Percentiles rank a stretch among this genome's conserved stretches.
phyloP scores from a whole-genome alignment of 2,797 vertebrate genomes.

The Nyctalus aviator region DNA sequence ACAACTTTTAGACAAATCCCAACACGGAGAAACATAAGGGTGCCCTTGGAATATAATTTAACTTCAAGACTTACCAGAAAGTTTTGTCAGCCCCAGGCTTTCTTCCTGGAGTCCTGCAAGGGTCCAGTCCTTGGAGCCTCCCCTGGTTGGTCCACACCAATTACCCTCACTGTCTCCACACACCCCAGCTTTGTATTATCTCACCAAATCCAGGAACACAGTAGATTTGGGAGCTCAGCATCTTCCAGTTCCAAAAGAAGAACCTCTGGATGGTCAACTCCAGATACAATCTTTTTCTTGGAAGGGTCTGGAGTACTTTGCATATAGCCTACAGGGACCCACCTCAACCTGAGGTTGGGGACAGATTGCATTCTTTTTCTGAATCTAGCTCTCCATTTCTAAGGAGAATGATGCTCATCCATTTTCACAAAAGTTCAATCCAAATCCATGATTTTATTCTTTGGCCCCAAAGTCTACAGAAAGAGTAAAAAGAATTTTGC shows the following conservation, averaged over 20 bases:
- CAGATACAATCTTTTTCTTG: not conserved
- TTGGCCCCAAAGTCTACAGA: not conserved
- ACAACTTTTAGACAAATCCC: not conserved
- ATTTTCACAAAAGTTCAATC: not conserved
- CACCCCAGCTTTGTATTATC: too few relatives aligned
- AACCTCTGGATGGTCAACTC: not conserved
- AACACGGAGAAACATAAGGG: not conserved
- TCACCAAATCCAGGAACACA: not conserved
- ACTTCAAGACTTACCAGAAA: not conserved
- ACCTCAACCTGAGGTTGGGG: too few relatives aligned
- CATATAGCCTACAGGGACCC: not conserved
- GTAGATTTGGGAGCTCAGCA: not conserved
- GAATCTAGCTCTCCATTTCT: not conserved
- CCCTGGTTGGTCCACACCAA: not conserved
- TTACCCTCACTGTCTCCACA: not conserved
- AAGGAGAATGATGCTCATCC: not conserved
- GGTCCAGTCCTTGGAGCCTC: not conserved
- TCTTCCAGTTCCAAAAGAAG: not conserved
- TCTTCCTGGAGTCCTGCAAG: not conserved
- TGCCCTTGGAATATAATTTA: not conserved
- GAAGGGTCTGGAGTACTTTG: not conserved
- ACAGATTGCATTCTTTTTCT: not conserved
- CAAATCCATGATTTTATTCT: conserved; percentile 15
- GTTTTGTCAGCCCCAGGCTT: not conserved
- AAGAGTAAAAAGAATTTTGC: not conserved